These are phyloP conservation scores for Belonocnema kinseyi DNA, from an alignment of 1,140 invertebrate genomes.

Conservation along the genomic window DNA sequence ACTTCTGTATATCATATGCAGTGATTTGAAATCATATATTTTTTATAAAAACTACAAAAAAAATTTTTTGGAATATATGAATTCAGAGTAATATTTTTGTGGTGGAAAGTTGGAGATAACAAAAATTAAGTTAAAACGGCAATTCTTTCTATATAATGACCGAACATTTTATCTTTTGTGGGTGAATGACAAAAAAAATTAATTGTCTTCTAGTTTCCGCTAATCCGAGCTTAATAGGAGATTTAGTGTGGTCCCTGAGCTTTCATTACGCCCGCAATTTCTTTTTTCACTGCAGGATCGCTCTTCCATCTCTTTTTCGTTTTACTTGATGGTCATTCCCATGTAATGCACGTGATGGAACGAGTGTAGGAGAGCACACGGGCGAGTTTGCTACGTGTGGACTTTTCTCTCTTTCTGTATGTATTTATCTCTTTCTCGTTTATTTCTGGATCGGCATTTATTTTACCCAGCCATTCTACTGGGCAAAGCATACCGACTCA, in stretches of 20 bases:
- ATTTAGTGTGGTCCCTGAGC: neutral
- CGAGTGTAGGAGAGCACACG: neutral
- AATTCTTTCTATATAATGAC: neutral
- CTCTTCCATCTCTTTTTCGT: neutral
- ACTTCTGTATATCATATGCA: too few relatives aligned
- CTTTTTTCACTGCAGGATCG: neutral
- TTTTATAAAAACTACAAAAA: too few relatives aligned
- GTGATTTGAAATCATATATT: too few relatives aligned
- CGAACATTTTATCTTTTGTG: neutral
- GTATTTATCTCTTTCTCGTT: constrained; percentile 52
- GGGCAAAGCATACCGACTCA: constrained; percentile 38
- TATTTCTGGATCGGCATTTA: constrained; percentile 53
- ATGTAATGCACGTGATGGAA: constrained; percentile 4
- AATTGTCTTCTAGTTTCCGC: constrained; percentile 1
- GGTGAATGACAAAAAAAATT: neutral
- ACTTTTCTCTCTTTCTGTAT: constrained; percentile 38
- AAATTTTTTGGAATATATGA: too few relatives aligned
- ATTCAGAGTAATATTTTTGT: too few relatives aligned
- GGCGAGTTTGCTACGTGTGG: constrained; percentile 27
- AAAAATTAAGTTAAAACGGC: too few relatives aligned
- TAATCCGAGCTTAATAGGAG: constrained; percentile 24
- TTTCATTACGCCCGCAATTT: constrained; percentile 2
- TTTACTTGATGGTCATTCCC: constrained; percentile 16
- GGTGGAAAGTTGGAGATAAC: too few relatives aligned
- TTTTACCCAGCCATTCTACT: constrained; percentile 47